phyloP scores from a whole-genome alignment of 92 coral and sea anemone genomes.

The Desmophyllum pertusum region DNA sequence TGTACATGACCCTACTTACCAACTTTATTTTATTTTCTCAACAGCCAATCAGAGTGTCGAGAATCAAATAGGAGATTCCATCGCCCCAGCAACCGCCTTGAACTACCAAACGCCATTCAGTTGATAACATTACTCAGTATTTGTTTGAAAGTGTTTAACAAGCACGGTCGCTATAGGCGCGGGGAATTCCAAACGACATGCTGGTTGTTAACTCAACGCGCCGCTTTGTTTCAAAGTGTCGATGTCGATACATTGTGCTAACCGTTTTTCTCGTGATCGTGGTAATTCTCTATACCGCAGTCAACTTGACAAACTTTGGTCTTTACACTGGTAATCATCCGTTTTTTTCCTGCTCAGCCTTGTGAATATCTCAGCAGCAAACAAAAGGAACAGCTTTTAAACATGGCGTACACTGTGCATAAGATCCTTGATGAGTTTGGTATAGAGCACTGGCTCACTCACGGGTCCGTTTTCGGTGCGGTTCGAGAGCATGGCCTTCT shows the following conservation, averaged over 20 bases:
- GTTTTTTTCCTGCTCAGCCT: slow-evolving; percentile 19
- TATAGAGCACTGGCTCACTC: slow-evolving; percentile 53
- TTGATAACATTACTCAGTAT: too few species aligned
- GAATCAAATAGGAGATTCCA: not conserved
- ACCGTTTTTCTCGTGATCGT: not conserved
- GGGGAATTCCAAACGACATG: too few species aligned
- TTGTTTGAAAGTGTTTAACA: too few species aligned
- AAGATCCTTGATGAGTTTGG: slow-evolving; percentile 46
- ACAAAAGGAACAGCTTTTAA: slow-evolving; percentile 42
- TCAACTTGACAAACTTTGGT: slow-evolving; percentile 31
- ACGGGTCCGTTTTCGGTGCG: slow-evolving; percentile 63
- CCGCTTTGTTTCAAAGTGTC: not conserved
- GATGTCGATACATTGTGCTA: slow-evolving; percentile 4
- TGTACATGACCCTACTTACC: not conserved
- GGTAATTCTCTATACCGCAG: not conserved
- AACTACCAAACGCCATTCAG: not conserved
- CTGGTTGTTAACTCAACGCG: not conserved
- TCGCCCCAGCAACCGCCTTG: not conserved
- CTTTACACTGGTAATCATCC: slow-evolving; percentile 36
- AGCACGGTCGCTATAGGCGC: too few species aligned
- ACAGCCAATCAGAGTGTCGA: too few species aligned
- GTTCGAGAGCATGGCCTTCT: slow-evolving; percentile 46
- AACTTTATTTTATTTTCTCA: not conserved
- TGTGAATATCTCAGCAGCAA: slow-evolving; percentile 11
- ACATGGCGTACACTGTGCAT: slow-evolving; percentile 48